Percentiles rank a stretch among this genome's conserved stretches.
Conservation (phyloP, 2,113 vertebrate species). For the Gymnarchus niloticus region DNA sequence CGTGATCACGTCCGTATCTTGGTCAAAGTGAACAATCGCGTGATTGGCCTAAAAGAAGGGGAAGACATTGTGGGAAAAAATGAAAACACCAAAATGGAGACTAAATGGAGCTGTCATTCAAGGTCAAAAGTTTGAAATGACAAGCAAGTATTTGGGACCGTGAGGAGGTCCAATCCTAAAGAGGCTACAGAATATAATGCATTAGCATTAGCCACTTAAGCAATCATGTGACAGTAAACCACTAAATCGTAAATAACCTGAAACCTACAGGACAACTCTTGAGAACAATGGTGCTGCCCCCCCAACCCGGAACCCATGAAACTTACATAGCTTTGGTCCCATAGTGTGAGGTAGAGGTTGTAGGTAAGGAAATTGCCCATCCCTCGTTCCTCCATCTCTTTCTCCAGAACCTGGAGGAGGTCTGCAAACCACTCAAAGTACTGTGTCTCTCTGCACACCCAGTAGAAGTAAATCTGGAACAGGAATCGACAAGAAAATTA, state of each 20-base stretch:
- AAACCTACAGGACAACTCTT: no score
- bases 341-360: constrained; percentile 80
- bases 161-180: background rate
- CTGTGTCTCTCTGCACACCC: constrained; percentile 82
- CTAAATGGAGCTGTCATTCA: background rate
- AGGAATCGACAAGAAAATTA: constrained; percentile 29
- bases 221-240: no score
- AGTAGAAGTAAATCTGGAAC: constrained; percentile 88
- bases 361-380: constrained; percentile 80
- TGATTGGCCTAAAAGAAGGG: constrained; percentile 50
- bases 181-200: no score
- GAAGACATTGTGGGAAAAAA: background rate
- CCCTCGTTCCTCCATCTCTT: constrained; percentile 77
- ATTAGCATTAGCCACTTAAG: no score
- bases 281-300: no score
- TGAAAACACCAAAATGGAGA: background rate
- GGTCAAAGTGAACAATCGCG: constrained; percentile 65
- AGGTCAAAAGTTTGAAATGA: background rate
- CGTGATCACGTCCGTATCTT: constrained; percentile 67
- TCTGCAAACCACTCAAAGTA: constrained; percentile 88
- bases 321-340: constrained; percentile 74
- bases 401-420: constrained; percentile 77
- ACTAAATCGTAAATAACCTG: no score
- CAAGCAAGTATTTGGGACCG: background rate
- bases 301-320: no score